phyloP scores from a whole-genome alignment of 2,888 invertebrate genomes.

The Brenthis ino region DNA sequence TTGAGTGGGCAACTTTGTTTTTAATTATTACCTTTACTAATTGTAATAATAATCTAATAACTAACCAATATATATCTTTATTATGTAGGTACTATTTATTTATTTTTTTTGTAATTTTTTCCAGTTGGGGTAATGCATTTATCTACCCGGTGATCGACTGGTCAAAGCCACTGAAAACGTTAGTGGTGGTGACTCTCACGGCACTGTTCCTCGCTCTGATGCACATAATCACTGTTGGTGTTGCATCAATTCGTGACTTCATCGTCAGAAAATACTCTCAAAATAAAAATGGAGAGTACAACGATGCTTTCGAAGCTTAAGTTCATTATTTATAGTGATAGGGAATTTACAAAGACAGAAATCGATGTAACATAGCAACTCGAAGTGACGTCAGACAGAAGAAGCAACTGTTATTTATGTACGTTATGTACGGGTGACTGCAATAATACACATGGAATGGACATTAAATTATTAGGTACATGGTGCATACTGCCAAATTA shows the following conservation, averaged over 20 bases:
- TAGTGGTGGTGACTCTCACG: constrained; percentile 85
- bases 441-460: constrained; percentile 1
- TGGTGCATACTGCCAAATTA: constrained; percentile 7
- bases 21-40: too few species aligned
- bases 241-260: constrained; percentile 78
- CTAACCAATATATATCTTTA: not conserved
- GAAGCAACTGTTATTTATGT: not conserved
- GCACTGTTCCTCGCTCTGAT: constrained; percentile 85
- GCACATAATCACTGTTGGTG: constrained; percentile 84
- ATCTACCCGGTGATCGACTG: constrained; percentile 92
- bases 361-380: not conserved
- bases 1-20: too few species aligned
- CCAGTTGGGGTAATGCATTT: constrained; percentile 85
- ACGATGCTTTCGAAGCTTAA: constrained; percentile 64
- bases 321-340: not conserved
- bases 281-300: constrained; percentile 61
- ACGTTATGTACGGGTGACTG: not conserved
- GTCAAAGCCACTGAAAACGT: constrained; percentile 85
- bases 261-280: constrained; percentile 52
- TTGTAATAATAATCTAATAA: not conserved
- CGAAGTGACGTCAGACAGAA: not conserved
- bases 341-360: constrained; percentile 1
- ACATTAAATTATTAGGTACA: constrained; percentile 1
- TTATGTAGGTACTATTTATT: not conserved
- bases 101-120: constrained; percentile 37